Conservation (phyloP, 2,797 vertebrate genomes). For the Catostomus latipinnis region DNA sequence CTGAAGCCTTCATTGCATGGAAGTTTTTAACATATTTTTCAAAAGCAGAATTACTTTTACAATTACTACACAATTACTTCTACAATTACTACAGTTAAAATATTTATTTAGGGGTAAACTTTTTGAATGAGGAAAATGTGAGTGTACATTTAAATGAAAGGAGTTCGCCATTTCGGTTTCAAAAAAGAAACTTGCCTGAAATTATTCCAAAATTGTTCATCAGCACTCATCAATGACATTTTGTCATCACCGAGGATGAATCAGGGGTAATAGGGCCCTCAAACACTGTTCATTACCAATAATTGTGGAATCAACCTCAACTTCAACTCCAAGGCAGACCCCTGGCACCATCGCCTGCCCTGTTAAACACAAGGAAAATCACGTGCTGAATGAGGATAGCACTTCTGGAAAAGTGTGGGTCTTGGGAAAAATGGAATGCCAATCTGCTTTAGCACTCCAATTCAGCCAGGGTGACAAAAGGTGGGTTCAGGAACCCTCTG, state of each 20-base stretch:
- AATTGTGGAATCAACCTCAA: not conserved
- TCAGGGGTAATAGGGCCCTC: not conserved
- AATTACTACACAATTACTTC: too few species aligned
- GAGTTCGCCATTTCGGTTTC: too few species aligned
- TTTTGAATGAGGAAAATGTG: too few species aligned
- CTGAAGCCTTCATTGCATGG: too few species aligned
- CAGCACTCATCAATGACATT: not conserved
- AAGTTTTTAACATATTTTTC: too few species aligned
- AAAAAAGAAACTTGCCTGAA: too few species aligned
- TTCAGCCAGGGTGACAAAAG: slow-evolving; percentile 47
- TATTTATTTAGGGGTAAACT: too few species aligned
- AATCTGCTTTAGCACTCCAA: slow-evolving; percentile 40
- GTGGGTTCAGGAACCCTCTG: slow-evolving; percentile 42
- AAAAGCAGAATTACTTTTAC: too few species aligned
- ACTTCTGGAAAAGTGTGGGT: slow-evolving; percentile 56
- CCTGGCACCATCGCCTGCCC: slow-evolving; percentile 58
- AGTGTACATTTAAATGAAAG: too few species aligned
- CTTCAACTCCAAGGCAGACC: slow-evolving; percentile 38
- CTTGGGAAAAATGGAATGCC: slow-evolving; percentile 56
- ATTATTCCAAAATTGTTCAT: too few species aligned
- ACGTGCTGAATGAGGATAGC: slow-evolving; percentile 62
- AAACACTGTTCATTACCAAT: not conserved
- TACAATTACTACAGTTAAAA: too few species aligned
- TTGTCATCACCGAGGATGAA: not conserved
- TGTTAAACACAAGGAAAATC: slow-evolving; percentile 64